phyloP scores from a whole-genome alignment of 2,113 vertebrate genomes.

The Columba janthina region DNA sequence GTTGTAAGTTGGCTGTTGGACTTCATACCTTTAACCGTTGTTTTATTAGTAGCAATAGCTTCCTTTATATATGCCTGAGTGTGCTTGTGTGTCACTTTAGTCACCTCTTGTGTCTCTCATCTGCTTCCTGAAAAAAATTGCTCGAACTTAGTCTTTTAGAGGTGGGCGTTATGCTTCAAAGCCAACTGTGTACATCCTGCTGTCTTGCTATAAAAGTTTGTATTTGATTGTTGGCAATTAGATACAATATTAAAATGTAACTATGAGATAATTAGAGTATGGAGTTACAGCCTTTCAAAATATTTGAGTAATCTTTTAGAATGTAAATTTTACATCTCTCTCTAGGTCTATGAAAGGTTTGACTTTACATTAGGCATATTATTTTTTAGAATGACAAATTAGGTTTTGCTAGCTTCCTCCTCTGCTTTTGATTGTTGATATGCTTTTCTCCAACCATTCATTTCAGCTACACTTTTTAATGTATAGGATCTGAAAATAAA shows the following conservation, averaged over 20 bases:
- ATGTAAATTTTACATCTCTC: background rate
- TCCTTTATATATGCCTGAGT: background rate
- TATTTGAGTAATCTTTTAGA: background rate
- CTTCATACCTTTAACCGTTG: slow-evolving; percentile 24
- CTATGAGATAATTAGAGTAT: background rate
- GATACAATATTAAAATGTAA: background rate
- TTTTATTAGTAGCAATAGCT: background rate
- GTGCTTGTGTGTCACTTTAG: background rate
- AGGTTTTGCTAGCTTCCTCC: background rate
- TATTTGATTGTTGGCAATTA: background rate
- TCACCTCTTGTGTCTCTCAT: background rate
- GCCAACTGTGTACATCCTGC: background rate
- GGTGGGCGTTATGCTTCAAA: background rate
- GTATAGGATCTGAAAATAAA: background rate
- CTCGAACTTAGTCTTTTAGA: background rate
- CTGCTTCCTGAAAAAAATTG: background rate
- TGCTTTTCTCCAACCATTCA: background rate
- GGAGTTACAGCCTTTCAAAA: background rate
- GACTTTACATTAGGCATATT: background rate
- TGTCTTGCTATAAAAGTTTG: background rate
- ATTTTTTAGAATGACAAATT: background rate
- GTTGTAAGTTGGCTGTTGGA: background rate
- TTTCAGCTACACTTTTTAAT: background rate
- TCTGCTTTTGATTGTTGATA: background rate
- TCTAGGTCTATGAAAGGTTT: background rate